Percentiles rank a stretch among this genome's conserved stretches.
phyloP scores from a whole-genome alignment of 2,797 vertebrate species.

The Poecilia picta region DNA sequence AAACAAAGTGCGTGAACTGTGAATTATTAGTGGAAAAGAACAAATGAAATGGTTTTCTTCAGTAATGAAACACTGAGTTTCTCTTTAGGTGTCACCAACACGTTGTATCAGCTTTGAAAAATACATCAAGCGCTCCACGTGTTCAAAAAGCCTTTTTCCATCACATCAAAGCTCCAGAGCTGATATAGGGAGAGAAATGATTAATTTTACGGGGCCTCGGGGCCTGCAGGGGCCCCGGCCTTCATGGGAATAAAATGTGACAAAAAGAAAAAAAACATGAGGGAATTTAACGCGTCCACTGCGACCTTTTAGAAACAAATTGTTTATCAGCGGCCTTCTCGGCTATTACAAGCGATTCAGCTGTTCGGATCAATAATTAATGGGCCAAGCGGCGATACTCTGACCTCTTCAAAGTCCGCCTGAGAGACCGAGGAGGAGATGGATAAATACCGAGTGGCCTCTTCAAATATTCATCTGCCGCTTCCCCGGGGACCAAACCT shows the following conservation, averaged over 20 bases:
- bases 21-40: neutral
- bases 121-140: constrained; percentile 18
- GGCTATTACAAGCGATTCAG: constrained; percentile 88
- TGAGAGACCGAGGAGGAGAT: constrained; percentile 74
- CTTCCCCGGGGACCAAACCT: constrained; percentile 87
- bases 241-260: neutral
- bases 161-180: constrained; percentile 58
- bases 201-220: constrained; percentile 51
- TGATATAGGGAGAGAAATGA: constrained; percentile 19
- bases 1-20: neutral
- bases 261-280: neutral
- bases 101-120: constrained; percentile 14
- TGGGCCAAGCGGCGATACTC: constrained; percentile 84
- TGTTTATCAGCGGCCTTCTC: constrained; percentile 80
- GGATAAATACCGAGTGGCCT: constrained; percentile 93
- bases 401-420: constrained; percentile 92
- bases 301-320: constrained; percentile 73
- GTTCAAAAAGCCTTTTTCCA: constrained; percentile 25
- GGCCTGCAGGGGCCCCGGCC: constrained; percentile 50
- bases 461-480: constrained; percentile 99
- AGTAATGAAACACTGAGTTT: neutral
- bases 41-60: neutral
- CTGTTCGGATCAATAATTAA: constrained; percentile 96
- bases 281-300: constrained; percentile 38
- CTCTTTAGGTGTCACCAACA: constrained; percentile 29